Percentiles rank a stretch among this genome's conserved stretches.
Evolutionary conservation across 1,140 invertebrate genomes (phyloP).

Genomic region (Pachypsylla venusta): DNA sequence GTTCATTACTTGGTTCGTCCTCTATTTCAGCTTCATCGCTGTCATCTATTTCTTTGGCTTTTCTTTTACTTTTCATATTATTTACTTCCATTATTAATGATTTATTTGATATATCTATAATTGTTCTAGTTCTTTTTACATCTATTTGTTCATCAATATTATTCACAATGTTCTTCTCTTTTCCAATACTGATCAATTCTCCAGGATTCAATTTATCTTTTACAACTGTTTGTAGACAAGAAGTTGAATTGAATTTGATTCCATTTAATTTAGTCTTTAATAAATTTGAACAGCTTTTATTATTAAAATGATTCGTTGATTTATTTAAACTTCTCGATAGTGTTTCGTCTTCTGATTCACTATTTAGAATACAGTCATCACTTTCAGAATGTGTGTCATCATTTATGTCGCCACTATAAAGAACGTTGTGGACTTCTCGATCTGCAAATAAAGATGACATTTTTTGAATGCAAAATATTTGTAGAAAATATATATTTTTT

Average conservation of each 20-base stretch:
- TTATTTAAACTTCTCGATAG: background rate
- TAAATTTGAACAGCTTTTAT: constrained; percentile 17
- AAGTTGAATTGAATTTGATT: constrained; percentile 14
- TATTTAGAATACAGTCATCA: constrained; percentile 43
- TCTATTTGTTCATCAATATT: no score
- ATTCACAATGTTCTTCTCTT: no score
- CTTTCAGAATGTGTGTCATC: constrained; percentile 3
- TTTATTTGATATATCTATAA: background rate
- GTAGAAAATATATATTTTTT: no score
- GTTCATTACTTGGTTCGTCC: constrained; percentile 11
- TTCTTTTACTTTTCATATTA: constrained; percentile 19
- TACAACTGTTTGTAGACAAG: no score
- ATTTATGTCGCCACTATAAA: background rate
- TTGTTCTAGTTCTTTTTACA: no score
- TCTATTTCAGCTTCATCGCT: constrained; percentile 11
- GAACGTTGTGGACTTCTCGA: no score
- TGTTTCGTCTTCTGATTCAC: constrained; percentile 44
- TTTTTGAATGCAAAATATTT: no score
- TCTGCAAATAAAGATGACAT: no score
- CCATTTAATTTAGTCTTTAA: constrained; percentile 20
- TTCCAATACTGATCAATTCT: no score
- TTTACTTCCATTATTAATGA: background rate
- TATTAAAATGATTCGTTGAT: no score
- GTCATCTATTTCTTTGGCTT: constrained; percentile 10
- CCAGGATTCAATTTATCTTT: no score